These are phyloP conservation scores for Albula glossodonta DNA, from an alignment of 2,113 vertebrate genomes.

Conservation along the genomic window DNA sequence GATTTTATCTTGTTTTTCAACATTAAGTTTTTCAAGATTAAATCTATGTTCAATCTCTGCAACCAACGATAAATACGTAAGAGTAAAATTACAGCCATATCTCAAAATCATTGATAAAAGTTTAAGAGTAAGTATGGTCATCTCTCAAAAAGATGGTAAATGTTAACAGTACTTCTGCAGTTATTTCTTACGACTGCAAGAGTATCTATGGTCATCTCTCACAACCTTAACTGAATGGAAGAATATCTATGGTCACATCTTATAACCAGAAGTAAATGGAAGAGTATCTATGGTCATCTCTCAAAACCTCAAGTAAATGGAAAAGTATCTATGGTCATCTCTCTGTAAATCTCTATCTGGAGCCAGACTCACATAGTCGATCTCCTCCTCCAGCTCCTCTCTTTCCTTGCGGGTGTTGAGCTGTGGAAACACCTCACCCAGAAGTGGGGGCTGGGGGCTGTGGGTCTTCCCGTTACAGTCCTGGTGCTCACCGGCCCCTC, in stretches of 20 bases:
- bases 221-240: not conserved
- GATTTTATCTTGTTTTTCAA: too few relatives aligned
- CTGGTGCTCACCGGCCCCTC: constrained; percentile 68
- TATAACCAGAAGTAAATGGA: not conserved
- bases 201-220: not conserved
- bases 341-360: too few relatives aligned
- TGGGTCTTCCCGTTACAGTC: constrained; percentile 91
- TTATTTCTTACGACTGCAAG: too few relatives aligned
- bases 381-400: constrained; percentile 89
- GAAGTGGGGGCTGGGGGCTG: constrained; percentile 59
- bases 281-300: too few relatives aligned
- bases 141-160: too few relatives aligned
- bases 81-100: not conserved
- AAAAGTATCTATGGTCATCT: too few relatives aligned
- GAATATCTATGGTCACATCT: not conserved
- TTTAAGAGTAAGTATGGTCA: too few relatives aligned
- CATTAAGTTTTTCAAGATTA: too few relatives aligned
- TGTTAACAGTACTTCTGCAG: not conserved
- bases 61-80: not conserved
- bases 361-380: constrained; percentile 85
- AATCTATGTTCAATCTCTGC: too few relatives aligned
- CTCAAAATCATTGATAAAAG: not conserved
- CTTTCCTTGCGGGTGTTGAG: constrained; percentile 82
- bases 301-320: not conserved
- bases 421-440: constrained; percentile 89